Evolutionary conservation across 2,797 vertebrate genomes (phyloP).

Genomic region (Knipowitschia caucasica): DNA sequence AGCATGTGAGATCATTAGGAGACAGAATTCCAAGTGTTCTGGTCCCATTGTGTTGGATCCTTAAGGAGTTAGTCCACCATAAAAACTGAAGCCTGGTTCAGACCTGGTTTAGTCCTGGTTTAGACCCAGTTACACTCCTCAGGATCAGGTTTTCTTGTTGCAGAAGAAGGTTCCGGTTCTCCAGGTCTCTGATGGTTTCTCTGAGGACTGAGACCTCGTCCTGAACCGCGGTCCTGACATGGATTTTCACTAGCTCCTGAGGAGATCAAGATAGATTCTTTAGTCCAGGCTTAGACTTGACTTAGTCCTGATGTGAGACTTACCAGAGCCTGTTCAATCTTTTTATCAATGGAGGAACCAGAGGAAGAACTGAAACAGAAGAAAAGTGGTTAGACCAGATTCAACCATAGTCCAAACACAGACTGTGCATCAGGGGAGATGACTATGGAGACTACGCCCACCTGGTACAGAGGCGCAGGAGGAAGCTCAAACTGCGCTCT

Average conservation of each 20-base stretch:
- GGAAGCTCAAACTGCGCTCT: not conserved
- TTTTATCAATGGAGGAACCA: not conserved
- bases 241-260: constrained; percentile 1
- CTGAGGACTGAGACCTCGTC: constrained; percentile 5
- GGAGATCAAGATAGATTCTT: not conserved
- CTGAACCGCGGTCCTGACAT: not conserved
- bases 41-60: no score
- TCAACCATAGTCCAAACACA: not conserved
- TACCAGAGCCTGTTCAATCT: not conserved
- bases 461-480: not conserved
- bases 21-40: no score
- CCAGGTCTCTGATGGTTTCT: constrained; percentile 1
- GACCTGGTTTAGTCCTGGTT: not conserved
- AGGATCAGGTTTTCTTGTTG: constrained; percentile 1
- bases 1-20: no score
- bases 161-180: constrained; percentile 1
- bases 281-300: not conserved
- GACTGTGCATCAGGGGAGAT: no score
- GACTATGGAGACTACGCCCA: not conserved
- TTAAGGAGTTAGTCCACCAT: no score
- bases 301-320: not conserved
- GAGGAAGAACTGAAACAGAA: not conserved
- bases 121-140: not conserved
- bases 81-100: not conserved
- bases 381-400: not conserved